These are phyloP conservation scores for Patiria pectinifera DNA, from an alignment of 53 echinoderm and acorn worm species.

Conservation along the genomic window DNA sequence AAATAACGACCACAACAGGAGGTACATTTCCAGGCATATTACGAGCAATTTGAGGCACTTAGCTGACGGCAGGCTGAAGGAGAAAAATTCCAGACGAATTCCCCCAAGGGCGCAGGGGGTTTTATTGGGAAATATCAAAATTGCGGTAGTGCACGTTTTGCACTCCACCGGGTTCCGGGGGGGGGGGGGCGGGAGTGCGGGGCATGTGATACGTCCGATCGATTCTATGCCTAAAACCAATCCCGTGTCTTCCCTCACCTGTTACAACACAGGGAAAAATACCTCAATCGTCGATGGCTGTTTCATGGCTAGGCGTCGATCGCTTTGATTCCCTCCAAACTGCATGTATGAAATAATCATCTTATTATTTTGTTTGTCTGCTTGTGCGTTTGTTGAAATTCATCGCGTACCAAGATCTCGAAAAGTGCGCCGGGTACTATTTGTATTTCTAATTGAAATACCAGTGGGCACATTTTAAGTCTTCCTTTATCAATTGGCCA, in stretches of 20 bases:
- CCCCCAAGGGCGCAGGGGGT: background rate
- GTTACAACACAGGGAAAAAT: background rate
- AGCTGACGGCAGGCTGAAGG: background rate
- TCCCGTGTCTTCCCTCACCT: background rate
- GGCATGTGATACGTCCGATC: background rate
- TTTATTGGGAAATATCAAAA: background rate
- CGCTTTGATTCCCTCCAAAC: too few relatives aligned
- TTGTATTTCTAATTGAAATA: too few relatives aligned
- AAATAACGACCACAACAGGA: background rate
- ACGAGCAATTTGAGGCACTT: background rate
- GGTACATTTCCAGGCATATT: conserved; percentile 1
- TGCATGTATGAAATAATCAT: too few relatives aligned
- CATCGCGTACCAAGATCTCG: too few relatives aligned
- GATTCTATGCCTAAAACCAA: background rate
- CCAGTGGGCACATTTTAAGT: too few relatives aligned
- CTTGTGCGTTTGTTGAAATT: too few relatives aligned
- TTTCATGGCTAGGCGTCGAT: background rate
- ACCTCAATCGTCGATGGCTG: background rate
- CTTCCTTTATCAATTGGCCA: too few relatives aligned
- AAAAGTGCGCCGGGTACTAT: too few relatives aligned
- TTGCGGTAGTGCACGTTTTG: background rate
- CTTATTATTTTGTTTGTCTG: too few relatives aligned
- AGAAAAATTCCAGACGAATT: background rate
- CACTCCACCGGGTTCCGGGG: background rate
- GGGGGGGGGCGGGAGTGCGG: too few relatives aligned